Conservation (phyloP, 2,113 vertebrate genomes). For the Podiceps cristatus region DNA sequence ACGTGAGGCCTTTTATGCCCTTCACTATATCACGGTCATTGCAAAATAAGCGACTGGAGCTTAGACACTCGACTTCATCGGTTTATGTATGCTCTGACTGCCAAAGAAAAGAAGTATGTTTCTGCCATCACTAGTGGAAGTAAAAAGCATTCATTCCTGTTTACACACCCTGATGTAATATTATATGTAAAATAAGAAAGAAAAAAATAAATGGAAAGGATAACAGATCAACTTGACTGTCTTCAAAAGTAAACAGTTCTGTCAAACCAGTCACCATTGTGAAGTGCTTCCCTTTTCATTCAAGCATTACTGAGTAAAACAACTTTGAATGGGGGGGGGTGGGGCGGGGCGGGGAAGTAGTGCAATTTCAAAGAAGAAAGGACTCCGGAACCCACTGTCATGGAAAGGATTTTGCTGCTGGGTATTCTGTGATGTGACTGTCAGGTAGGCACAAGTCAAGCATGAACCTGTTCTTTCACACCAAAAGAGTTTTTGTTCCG, state of each 20-base stretch:
- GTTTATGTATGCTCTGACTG: not conserved
- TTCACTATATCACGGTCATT: not conserved
- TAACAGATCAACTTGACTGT: not conserved
- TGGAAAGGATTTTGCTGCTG: conserved; percentile 33
- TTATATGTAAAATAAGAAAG: not conserved
- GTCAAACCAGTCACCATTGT: conserved; percentile 24
- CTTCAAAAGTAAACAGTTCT: conserved; percentile 36
- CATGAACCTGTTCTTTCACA: conserved; percentile 37
- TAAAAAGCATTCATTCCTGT: not conserved
- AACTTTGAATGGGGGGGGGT: not conserved
- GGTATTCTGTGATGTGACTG: not conserved
- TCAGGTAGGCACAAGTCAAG: conserved; percentile 44
- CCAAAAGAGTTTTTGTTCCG: conserved; percentile 4
- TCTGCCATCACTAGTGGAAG: not conserved
- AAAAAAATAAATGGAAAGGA: not conserved
- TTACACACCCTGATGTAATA: not conserved
- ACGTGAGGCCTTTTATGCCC: not conserved
- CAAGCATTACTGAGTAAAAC: conserved; percentile 25
- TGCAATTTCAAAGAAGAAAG: conserved; percentile 42
- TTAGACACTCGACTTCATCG: not conserved
- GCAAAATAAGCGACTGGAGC: not conserved
- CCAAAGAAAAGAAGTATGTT: not conserved
- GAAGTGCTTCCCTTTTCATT: conserved; percentile 20
- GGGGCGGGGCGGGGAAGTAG: no score
- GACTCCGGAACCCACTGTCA: conserved; percentile 40